A percentile compares a stretch with the other conserved stretches of the same genome.
Evolutionary conservation across 2,888 invertebrate genomes (phyloP).

Genomic region (Lasioglossum leucozonium): DNA sequence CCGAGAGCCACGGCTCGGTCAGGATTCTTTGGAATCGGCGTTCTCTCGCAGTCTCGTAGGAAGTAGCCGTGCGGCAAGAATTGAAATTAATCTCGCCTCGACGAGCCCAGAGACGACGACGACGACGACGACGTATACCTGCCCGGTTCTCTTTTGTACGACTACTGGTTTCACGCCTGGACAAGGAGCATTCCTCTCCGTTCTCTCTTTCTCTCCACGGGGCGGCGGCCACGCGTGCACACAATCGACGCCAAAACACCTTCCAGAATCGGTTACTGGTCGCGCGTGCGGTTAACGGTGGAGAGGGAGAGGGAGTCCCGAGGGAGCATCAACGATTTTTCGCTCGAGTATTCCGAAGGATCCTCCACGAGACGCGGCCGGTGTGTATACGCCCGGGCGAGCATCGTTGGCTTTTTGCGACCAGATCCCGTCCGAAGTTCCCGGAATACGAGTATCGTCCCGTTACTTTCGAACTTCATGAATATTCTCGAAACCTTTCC

Average conservation of each 20-base stretch:
- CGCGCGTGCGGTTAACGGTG: not conserved
- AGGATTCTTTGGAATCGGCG: conserved; percentile 70
- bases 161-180: conserved; percentile 54
- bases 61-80: conserved; percentile 76
- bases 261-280: conserved; percentile 4
- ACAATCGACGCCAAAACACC: conserved; percentile 1
- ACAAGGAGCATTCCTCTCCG: conserved; percentile 16
- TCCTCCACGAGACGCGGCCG: not conserved
- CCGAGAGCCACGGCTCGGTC: conserved; percentile 39
- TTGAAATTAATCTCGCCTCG: conserved; percentile 75
- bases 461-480: conserved; percentile 55
- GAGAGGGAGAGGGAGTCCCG: not conserved
- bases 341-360: conserved; percentile 4
- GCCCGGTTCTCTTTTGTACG: conserved; percentile 38
- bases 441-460: conserved; percentile 33
- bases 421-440: conserved; percentile 9
- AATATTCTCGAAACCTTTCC: conserved; percentile 44
- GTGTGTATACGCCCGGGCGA: conserved; percentile 3
- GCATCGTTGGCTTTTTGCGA: conserved; percentile 34
- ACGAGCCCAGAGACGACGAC: conserved; percentile 24
- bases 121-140: no score
- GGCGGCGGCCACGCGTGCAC: not conserved
- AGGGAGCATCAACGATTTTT: not conserved
- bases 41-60: conserved; percentile 67
- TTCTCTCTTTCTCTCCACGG: not conserved